These are phyloP conservation scores for Siphonodentalium dalli DNA, from an alignment of 2,888 invertebrate genomes.

Conservation along the genomic window DNA sequence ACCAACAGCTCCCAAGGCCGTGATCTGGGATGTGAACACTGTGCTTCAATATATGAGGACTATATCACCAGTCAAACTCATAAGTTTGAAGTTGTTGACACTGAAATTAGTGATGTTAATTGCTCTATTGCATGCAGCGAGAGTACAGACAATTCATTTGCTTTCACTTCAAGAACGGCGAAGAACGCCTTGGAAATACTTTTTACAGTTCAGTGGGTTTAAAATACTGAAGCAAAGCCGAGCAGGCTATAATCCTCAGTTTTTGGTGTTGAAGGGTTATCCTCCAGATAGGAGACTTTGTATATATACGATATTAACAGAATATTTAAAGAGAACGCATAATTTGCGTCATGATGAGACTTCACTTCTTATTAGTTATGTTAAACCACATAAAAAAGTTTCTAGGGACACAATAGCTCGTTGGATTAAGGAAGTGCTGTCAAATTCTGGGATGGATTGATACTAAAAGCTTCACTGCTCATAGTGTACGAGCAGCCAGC, in stretches of 20 bases:
- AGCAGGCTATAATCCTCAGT: no score
- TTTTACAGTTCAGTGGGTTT: conserved; percentile 9
- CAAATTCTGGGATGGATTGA: background rate
- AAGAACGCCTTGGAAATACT: conserved; percentile 7
- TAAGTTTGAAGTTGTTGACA: conserved; percentile 11
- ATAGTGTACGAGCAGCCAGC: background rate
- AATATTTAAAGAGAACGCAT: conserved; percentile 23
- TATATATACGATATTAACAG: conserved; percentile 19
- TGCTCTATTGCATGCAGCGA: conserved; percentile 15
- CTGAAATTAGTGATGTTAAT: conserved; percentile 18
- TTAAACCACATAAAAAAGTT: conserved; percentile 19
- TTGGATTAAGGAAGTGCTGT: background rate
- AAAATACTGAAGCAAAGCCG: no score
- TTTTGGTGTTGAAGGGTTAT: conserved; percentile 16
- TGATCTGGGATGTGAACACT: conserved; percentile 17
- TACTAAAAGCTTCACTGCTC: background rate
- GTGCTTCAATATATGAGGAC: conserved; percentile 9
- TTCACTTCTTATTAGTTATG: conserved; percentile 14
- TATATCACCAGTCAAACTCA: background rate
- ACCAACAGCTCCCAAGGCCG: conserved; percentile 14
- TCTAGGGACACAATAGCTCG: conserved; percentile 8
- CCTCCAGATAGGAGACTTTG: conserved; percentile 21
- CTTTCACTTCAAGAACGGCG: conserved; percentile 1
- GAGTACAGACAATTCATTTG: conserved; percentile 6
- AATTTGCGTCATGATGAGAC: conserved; percentile 4